A percentile compares a stretch with the other conserved stretches of the same genome.
These are phyloP conservation scores for Amniataba percoides DNA, from an alignment of 2,797 vertebrate species.

Conservation along the genomic window DNA sequence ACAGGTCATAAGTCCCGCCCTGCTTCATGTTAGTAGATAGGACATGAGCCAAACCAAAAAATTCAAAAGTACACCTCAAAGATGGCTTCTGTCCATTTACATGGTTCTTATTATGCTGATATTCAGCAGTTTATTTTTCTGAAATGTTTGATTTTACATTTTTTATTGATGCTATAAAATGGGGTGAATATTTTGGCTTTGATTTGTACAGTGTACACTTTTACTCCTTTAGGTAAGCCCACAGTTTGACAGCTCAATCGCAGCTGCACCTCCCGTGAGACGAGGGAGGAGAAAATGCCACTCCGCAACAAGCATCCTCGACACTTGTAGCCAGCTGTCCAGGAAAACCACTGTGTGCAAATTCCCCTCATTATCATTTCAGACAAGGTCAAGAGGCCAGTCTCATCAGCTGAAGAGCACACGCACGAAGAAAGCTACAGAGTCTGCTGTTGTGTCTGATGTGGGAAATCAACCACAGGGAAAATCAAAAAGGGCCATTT, in stretches of 20 bases:
- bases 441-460: conserved; percentile 5
- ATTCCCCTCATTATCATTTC: conserved; percentile 87
- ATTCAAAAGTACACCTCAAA: no score
- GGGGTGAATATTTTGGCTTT: no score
- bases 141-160: no score
- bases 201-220: background rate
- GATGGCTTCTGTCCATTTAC: no score
- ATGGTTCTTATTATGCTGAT: no score
- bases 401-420: conserved; percentile 26
- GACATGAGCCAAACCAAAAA: no score
- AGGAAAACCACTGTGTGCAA: conserved; percentile 79
- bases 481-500: conserved; percentile 19
- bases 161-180: no score
- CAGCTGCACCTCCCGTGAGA: conserved; percentile 60
- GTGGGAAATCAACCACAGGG: conserved; percentile 27
- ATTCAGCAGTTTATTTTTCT: no score
- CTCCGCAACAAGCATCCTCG: conserved; percentile 60
- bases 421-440: conserved; percentile 36
- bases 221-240: conserved; percentile 86
- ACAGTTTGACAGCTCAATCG: conserved; percentile 85
- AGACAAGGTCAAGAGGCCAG: conserved; percentile 51
- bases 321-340: conserved; percentile 59
- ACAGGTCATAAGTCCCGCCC: no score
- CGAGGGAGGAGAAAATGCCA: conserved; percentile 67
- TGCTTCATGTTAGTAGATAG: no score